phyloP scores from a whole-genome alignment of 2,888 invertebrate genomes.

The Macrophya annulata region DNA sequence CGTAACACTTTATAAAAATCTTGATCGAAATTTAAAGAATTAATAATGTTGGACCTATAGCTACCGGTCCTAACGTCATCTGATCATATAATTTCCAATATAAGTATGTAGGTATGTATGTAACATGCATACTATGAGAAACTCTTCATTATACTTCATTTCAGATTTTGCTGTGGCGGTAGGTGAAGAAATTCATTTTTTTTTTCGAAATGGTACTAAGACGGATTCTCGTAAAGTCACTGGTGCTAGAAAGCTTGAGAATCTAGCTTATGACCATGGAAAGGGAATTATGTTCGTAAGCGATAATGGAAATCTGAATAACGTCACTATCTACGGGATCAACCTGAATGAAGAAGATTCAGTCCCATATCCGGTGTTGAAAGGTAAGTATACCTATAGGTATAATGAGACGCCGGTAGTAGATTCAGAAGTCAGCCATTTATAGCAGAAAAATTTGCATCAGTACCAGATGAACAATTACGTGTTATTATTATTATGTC shows the following conservation, averaged over 20 bases:
- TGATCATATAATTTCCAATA: no score
- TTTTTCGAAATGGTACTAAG: constrained; percentile 81
- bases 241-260: constrained; percentile 84
- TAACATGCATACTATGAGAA: constrained; percentile 1
- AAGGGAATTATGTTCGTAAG: constrained; percentile 85
- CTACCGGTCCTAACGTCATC: no score
- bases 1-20: neutral
- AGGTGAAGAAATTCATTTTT: constrained; percentile 86
- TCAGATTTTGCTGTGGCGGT: constrained; percentile 89
- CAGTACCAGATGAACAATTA: no score
- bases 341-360: constrained; percentile 78
- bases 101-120: no score
- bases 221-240: constrained; percentile 79
- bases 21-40: neutral
- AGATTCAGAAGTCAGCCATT: no score
- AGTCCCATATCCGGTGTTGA: constrained; percentile 65
- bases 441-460: no score
- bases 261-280: constrained; percentile 86
- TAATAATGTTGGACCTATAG: no score
- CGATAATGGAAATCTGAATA: constrained; percentile 82
- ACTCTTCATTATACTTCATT: constrained; percentile 77
- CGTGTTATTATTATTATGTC: no score
- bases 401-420: neutral
- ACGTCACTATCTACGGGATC: constrained; percentile 75
- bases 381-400: constrained; percentile 67